Base-by-base conservation (phyloP, 2,113 vertebrate genomes). In the Notechis scutatus region DNA sequence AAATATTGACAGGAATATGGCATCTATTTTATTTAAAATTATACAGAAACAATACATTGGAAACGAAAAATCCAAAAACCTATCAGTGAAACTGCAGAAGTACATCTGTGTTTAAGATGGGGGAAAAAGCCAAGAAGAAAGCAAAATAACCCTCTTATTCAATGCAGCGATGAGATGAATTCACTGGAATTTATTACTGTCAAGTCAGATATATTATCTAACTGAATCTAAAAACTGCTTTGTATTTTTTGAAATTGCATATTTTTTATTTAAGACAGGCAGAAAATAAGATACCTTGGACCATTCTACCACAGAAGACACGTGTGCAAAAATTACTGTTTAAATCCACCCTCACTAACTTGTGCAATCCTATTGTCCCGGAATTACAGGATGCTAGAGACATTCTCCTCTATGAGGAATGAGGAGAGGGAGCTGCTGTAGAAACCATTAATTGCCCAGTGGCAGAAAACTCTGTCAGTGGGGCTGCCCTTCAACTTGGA, bases 21-120 rank as follows among this genome's bases (percentile, higher is more conserved):
- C 92, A 90, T 90, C 93, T 93, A 14, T 42, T 96, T 96, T 96
- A 96, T 96, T 96, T 94, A 92, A 95, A 93, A 96, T 81, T 85
- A 91, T 74, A 94, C 91, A 95, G 54, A 93, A 88, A 54, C 50
- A 94, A 94, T 85, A 96, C 21, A 92, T 92, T 47, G 92, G 88
- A 3, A 3, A 94, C 91, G 94, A 90, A 90, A 85, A 81, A 57
- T 23, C 47, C 88, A 81, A 93, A 81, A 92, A 26, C 52, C 90
- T 94, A 54, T 61, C 57, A 0, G 0, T 94, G 64, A 9, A 92
- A 15, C 45, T 26, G 34, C 39, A 45, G 81, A 24, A 91, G 89
- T 93, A 87, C 15, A n/a, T 85, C 20, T 69, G 24, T 93, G 55
- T 94, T 96, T 69, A 64, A 45, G 12, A 85, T 92, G 90, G 57